A percentile compares a stretch with the other conserved stretches of the same genome.
Conservation (phyloP, 2,797 vertebrate species). For the Leptodon cayanensis region DNA sequence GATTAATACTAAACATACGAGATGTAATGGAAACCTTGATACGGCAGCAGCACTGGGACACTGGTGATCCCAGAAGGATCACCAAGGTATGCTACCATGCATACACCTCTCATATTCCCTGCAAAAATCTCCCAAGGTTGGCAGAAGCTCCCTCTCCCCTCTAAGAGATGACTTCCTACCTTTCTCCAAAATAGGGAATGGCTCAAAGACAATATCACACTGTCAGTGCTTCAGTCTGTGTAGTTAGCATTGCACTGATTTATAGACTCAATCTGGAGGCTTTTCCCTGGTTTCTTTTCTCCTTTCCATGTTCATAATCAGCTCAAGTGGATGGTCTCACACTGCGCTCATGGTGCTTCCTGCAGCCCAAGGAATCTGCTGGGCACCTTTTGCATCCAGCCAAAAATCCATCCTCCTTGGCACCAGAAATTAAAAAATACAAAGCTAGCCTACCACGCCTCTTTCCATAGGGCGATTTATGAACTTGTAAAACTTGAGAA, state of each 20-base stretch:
- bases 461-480: constrained; percentile 47
- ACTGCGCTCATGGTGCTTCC: not conserved
- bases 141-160: not conserved
- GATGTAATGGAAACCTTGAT: not conserved
- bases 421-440: not conserved
- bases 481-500: constrained; percentile 47
- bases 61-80: not conserved
- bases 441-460: not conserved
- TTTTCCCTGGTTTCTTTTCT: not conserved
- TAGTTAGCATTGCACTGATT: not conserved
- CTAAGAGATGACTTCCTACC: not conserved
- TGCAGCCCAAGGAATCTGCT: not conserved
- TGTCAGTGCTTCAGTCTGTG: not conserved
- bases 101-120: not conserved
- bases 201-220: not conserved
- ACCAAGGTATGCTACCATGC: not conserved
- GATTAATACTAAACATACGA: not conserved
- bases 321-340: not conserved
- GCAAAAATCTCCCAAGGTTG: not conserved
- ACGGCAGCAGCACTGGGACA: not conserved
- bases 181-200: not conserved
- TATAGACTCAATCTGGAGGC: not conserved
- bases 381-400: not conserved
- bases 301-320: not conserved
- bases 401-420: not conserved